Evolutionary conservation across 2,888 invertebrate species (phyloP).

Genomic region (Habrosyne pyritoides): DNA sequence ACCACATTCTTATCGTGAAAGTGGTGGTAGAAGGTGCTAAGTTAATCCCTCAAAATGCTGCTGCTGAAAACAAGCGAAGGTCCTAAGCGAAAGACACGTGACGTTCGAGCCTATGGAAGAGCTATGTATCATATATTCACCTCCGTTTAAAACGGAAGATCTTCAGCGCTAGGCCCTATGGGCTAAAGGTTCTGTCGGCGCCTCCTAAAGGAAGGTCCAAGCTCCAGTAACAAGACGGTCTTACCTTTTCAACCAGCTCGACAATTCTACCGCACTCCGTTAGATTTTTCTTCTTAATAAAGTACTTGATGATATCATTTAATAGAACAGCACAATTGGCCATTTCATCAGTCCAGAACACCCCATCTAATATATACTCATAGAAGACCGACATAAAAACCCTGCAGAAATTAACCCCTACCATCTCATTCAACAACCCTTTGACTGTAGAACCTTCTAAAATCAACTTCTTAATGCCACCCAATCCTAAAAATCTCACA

Average conservation of each 20-base stretch:
- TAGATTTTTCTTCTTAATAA: constrained; percentile 30
- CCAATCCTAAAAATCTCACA: constrained; percentile 28
- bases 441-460: constrained; percentile 24
- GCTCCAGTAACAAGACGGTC: too few species aligned
- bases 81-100: too few species aligned
- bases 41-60: too few species aligned
- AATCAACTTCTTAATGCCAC: constrained; percentile 33
- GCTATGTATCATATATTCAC: too few species aligned
- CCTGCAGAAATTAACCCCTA: constrained; percentile 34
- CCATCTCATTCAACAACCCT: constrained; percentile 24
- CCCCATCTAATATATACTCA: constrained; percentile 30
- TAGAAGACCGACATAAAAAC: constrained; percentile 41
- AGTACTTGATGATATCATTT: constrained; percentile 41
- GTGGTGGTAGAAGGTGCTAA: too few species aligned
- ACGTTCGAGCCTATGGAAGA: too few species aligned
- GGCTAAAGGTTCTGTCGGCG: too few species aligned
- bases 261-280: constrained; percentile 34
- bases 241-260: constrained; percentile 50
- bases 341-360: constrained; percentile 35
- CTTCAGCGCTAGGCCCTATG: too few species aligned
- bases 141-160: too few species aligned
- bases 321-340: constrained; percentile 31
- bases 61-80: too few species aligned
- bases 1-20: too few species aligned
- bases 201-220: too few species aligned